Conservation (phyloP, 2,797 vertebrate genomes). For the Ctenopoma kingsleyae region DNA sequence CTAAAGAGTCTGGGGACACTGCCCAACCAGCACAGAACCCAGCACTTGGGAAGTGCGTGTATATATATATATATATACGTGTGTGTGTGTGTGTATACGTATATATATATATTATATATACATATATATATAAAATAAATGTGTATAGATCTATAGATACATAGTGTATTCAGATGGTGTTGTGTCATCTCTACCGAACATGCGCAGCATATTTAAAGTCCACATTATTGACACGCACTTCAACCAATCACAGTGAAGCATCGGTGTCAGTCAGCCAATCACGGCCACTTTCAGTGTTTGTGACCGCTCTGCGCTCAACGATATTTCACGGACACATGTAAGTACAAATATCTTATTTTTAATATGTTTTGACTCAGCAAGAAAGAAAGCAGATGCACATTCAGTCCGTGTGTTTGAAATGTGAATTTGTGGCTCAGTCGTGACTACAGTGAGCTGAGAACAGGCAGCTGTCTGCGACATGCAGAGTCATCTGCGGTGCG, state of each 20-base stretch:
- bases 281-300: fast-evolving
- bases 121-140: no score
- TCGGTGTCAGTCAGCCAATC: constrained; percentile 51
- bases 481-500: constrained; percentile 72
- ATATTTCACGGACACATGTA: constrained; percentile 54
- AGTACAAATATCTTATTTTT: constrained; percentile 58
- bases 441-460: not conserved
- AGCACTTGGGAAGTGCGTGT: no score
- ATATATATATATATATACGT: no score
- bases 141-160: no score
- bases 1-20: no score
- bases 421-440: not conserved
- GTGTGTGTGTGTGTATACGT: no score
- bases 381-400: fast-evolving
- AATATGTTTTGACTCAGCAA: fast-evolving
- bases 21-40: no score
- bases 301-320: constrained; percentile 19
- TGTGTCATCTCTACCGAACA: constrained; percentile 66
- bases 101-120: no score
- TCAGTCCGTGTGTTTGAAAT: not conserved
- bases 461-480: constrained; percentile 33
- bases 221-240: constrained; percentile 1
- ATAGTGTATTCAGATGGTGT: no score
- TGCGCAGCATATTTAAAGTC: constrained; percentile 24
- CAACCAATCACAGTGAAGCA: constrained; percentile 61